These are phyloP conservation scores for Pipistrellus kuhlii DNA, from an alignment of 2,797 vertebrate species.

Conservation along the genomic window DNA sequence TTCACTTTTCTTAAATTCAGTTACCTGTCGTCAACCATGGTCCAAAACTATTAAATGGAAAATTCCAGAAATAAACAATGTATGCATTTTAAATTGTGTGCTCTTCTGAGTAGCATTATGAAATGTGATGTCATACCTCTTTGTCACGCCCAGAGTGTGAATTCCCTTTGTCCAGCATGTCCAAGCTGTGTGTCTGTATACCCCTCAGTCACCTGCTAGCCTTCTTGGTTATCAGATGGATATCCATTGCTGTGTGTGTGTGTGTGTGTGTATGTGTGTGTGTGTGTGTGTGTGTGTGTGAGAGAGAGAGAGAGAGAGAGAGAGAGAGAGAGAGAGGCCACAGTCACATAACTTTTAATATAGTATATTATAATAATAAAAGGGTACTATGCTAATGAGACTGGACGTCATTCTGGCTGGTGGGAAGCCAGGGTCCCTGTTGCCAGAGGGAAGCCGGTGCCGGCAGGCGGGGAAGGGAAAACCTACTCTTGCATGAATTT, in stretches of 20 bases:
- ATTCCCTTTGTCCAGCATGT: neutral
- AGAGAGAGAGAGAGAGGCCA: neutral
- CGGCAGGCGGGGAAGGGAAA: no score
- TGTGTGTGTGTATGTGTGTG: no score
- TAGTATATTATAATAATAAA: neutral
- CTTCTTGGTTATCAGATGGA: neutral
- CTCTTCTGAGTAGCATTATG: neutral
- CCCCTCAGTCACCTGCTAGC: neutral
- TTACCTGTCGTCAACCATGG: neutral
- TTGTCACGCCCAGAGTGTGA: neutral
- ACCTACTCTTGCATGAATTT: no score
- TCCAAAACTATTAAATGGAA: neutral
- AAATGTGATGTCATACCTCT: neutral
- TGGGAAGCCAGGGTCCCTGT: no score
- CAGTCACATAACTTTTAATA: neutral
- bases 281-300: neutral
- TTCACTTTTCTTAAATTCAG: neutral
- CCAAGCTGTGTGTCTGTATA: neutral
- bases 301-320: neutral
- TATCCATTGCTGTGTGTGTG: neutral
- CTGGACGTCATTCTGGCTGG: accelerated
- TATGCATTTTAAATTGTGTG: neutral
- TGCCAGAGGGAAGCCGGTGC: no score
- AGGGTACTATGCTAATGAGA: no score
- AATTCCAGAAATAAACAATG: neutral